Conservation (phyloP, 2,888 invertebrate genomes). For the Ceraclea dissimilis region DNA sequence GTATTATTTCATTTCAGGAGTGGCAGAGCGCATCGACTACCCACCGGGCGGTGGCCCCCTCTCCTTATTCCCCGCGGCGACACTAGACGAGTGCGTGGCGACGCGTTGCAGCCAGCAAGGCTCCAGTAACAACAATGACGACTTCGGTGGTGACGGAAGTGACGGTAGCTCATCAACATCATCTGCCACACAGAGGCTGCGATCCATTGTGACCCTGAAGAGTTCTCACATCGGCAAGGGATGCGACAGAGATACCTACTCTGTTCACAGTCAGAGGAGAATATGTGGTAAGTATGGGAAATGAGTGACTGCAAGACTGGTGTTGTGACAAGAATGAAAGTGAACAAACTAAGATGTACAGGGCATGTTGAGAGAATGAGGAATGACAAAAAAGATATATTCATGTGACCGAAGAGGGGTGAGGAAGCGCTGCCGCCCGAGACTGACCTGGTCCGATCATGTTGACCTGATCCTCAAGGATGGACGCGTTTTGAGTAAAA, state of each 20-base stretch:
- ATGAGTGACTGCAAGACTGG: too few species aligned
- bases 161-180: not conserved
- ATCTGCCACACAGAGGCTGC: conserved; percentile 45
- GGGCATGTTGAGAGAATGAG: too few species aligned
- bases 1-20: conserved; percentile 41
- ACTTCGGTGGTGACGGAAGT: not conserved
- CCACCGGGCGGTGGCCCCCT: conserved; percentile 75
- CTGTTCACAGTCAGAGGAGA: conserved; percentile 75
- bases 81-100: conserved; percentile 84
- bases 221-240: conserved; percentile 90
- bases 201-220: conserved; percentile 58
- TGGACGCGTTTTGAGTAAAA: too few species aligned
- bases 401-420: too few species aligned
- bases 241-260: conserved; percentile 92
- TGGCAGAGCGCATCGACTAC: conserved; percentile 81
- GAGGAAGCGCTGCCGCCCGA: not conserved
- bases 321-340: too few species aligned
- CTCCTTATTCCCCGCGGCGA: conserved; percentile 77
- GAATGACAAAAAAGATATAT: too few species aligned
- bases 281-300: conserved; percentile 78
- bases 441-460: too few species aligned
- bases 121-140: conserved; percentile 35
- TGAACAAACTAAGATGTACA: too few species aligned
- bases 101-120: conserved; percentile 77
- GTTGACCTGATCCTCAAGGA: too few species aligned